Percentiles rank a stretch among this genome's conserved stretches.
Evolutionary conservation across 2,888 invertebrate genomes (phyloP).

Genomic region (Harpagoxenus sublaevis): DNA sequence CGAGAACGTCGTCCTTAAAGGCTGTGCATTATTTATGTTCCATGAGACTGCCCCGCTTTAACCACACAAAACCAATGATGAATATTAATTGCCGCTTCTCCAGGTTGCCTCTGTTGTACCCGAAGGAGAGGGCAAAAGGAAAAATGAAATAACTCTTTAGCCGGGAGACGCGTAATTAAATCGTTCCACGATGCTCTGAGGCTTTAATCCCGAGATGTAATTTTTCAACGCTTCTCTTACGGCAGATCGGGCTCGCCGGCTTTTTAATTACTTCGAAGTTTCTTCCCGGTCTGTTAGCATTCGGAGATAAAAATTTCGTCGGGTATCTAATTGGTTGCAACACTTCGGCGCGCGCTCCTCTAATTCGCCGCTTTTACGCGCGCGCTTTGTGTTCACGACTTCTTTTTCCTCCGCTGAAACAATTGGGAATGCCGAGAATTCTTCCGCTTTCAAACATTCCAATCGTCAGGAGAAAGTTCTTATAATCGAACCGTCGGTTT

Average conservation of each 20-base stretch:
- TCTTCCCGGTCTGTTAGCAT: constrained; percentile 17
- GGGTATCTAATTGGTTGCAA: constrained; percentile 9
- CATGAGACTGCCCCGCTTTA: not conserved
- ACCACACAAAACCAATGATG: constrained; percentile 20
- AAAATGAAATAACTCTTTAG: constrained; percentile 28
- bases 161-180: constrained; percentile 44
- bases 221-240: constrained; percentile 30
- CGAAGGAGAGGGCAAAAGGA: not conserved
- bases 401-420: not conserved
- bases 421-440: not conserved
- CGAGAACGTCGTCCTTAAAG: constrained; percentile 16
- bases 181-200: constrained; percentile 35
- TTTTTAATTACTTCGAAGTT: constrained; percentile 23
- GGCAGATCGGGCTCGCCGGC: constrained; percentile 8
- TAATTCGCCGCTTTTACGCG: constrained; percentile 11
- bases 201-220: constrained; percentile 38
- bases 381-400: not conserved
- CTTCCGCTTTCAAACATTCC: not conserved
- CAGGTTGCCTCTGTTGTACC: constrained; percentile 9
- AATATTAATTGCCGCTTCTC: constrained; percentile 48
- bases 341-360: not conserved
- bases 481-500: not conserved
- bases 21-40: constrained; percentile 33
- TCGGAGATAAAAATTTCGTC: constrained; percentile 31
- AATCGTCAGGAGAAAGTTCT: not conserved